A percentile compares a stretch with the other conserved stretches of the same genome.
These are phyloP conservation scores for Atrichornis clamosus DNA, from an alignment of 2,113 vertebrate genomes.

Conservation along the genomic window DNA sequence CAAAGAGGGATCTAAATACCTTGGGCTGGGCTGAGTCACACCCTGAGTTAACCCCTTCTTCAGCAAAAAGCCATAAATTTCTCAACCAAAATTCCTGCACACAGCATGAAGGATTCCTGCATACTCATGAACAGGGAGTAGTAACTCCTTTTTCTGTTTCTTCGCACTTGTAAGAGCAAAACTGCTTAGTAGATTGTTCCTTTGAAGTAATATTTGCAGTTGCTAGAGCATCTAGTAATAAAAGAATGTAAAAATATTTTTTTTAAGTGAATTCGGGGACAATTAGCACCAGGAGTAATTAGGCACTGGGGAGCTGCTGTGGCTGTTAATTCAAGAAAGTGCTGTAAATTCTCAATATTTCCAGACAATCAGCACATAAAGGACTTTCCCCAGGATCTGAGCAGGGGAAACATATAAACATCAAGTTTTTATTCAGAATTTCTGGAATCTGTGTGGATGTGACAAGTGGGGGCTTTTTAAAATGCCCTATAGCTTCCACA, in stretches of 20 bases:
- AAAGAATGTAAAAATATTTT: background rate
- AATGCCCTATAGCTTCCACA: background rate
- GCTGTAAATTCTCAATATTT: background rate
- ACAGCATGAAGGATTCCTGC: accelerated
- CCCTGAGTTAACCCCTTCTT: background rate
- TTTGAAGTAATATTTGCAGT: background rate
- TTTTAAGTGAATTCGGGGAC: background rate
- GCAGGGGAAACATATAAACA: background rate
- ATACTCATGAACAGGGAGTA: too few relatives aligned
- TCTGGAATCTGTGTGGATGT: background rate
- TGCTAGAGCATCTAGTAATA: background rate
- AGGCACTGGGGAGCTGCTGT: accelerated
- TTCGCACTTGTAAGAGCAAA: background rate
- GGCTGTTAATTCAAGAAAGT: background rate
- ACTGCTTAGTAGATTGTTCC: background rate
- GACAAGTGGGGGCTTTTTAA: accelerated
- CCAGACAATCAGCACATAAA: background rate
- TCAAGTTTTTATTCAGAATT: background rate
- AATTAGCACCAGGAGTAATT: background rate
- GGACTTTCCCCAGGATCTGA: background rate
- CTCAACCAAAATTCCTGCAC: background rate
- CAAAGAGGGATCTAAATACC: background rate
- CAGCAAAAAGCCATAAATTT: background rate
- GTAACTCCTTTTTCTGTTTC: background rate
- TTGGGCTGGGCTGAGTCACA: background rate